Base-by-base conservation (phyloP, 1,140 invertebrate genomes). In the Tetragonula clypearis region DNA sequence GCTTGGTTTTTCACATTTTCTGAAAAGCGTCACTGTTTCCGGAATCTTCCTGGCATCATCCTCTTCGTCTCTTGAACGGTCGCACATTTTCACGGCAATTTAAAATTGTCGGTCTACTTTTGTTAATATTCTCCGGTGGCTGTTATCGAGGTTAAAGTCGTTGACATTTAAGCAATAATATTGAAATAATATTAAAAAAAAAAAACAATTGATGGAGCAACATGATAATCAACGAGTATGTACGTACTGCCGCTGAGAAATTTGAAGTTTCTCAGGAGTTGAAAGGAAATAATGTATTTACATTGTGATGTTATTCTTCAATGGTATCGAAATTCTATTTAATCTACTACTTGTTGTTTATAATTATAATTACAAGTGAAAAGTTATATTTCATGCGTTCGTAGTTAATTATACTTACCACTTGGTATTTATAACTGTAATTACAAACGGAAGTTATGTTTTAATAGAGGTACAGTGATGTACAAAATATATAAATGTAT, bases 21-120 rank as follows among this genome's bases (percentile, higher is more conserved):
- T 72, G 15, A 90, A 92, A 15, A 91, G 65, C 8, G 82, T 88
- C 65, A 88, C 71, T 11, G 72, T 87, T 41, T 88, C 71, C 23
- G 71, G 23, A 0, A 2, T 49, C 4, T 30, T 30, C 1, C 9
- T 71, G 1, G 30, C 66, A 19, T 41, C 49, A 0, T 62, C 19
- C 15, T 79, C 23, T 15, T 62, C 60, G 3, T 86, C 66, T 62
- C 58, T 58, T 1, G 76, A 19, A 55, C 88, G 90, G 35, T 91
- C 87, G 72, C 90, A 91, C 89, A 90, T 89, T n/a, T 84, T 81
- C 41, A 2, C 55, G 30, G 17, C 1, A 26, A 49, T 58, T 58
- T 15, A 26, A 74, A 41, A 26, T 19, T 17, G 11, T 17, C 2
- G n/a, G 6, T 1, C 49, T 58, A 9, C 55, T 0, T n/a, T 5